Evolutionary conservation across 2,113 vertebrate genomes (phyloP).

Genomic region (Alethe diademata): DNA sequence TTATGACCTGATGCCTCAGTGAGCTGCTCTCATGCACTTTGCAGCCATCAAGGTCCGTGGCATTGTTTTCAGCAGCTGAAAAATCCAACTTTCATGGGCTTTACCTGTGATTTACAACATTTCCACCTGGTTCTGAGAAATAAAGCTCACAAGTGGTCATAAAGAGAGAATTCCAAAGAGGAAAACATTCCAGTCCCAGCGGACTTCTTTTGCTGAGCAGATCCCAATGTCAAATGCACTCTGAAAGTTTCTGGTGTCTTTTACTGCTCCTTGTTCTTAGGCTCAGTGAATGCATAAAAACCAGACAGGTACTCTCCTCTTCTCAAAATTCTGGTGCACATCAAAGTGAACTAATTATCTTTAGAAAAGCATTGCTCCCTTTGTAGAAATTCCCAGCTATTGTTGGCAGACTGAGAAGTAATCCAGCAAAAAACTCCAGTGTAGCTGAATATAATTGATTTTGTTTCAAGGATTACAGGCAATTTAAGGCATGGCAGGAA

Average conservation of each 20-base stretch:
- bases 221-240: not conserved
- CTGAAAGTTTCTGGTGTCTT: not conserved
- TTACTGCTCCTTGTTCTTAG: not conserved
- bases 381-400: not conserved
- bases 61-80: not conserved
- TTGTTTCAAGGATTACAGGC: conserved; percentile 7
- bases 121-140: not conserved
- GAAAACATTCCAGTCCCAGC: not conserved
- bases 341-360: not conserved
- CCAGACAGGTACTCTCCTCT: not conserved
- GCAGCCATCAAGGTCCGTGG: not conserved
- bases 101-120: not conserved
- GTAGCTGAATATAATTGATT: not conserved
- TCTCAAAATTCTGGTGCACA: not conserved
- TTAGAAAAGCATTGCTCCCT: not conserved
- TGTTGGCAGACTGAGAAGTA: not conserved
- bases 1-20: not conserved
- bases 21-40: not conserved
- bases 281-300: not conserved
- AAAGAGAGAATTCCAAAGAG: not conserved
- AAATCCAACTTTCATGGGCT: not conserved
- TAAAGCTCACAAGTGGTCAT: not conserved
- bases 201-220: not conserved
- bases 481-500: not conserved
- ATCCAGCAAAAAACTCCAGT: not conserved